Evolutionary conservation across 2,113 vertebrate genomes (phyloP), one percentile per base, ranked within the genome.

Genomic region (Microtus richardsoni): DNA sequence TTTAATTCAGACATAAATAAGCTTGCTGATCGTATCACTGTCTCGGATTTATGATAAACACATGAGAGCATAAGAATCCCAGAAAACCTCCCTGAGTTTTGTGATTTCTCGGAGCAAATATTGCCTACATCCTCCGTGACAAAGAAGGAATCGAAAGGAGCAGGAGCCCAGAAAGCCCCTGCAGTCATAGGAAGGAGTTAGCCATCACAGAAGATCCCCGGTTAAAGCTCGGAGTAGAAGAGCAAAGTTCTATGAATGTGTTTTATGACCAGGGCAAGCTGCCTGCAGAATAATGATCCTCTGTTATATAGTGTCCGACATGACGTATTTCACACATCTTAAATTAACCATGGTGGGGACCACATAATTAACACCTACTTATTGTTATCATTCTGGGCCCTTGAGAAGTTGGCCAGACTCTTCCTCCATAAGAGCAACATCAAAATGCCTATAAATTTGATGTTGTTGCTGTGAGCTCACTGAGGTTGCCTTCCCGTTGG

Each of bases 41-140:
- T 93, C 97, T 98, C 97, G 88, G 95, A 97, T 98, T 97, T 97
- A 98, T 95, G 95, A 88, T 93, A 96, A 98, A 97, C 93, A 98
- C 68, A 77, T 36, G 93, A 95, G 73, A 96, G 90, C 71, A 91
- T 47, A 93, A 89, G 91, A 96, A 97, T 98, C 94, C 93, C 93
- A 21, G 94, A 95, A 94, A 98, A 95, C 13, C 82, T 97, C 88
- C 89, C 95, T 91, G 70, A 39, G 82, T 84, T 85, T 91, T 95
- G 39, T 52, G 96, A 93, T 96, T 97, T 97, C 77, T 98, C 91
- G 39, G 97, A 92, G 47, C 78, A 97, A 97, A 98, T 92, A 96
- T n/a, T 96, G 97, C 75, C 91, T 0, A 0, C 41, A 89, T 49
- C 19, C 21, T 95, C 68, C 79, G 13, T 47, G 73, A 95, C 54